These are phyloP conservation scores for Pedionomus torquatus DNA, from an alignment of 2,113 vertebrate genomes.

Conservation along the genomic window DNA sequence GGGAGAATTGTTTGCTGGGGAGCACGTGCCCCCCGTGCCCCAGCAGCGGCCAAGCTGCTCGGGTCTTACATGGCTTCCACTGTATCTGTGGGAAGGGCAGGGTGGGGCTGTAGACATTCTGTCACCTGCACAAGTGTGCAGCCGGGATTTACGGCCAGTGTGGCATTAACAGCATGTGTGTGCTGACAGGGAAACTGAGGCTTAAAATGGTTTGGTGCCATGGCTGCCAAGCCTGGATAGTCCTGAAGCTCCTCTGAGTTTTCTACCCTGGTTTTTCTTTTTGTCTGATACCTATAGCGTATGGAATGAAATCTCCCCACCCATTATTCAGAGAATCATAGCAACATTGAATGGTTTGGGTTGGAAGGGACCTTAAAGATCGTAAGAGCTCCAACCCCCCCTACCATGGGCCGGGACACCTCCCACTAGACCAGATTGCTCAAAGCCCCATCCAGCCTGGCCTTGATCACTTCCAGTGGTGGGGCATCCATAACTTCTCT, in stretches of 20 bases:
- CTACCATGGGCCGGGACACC: neutral
- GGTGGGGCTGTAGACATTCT: neutral
- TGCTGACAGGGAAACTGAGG: neutral
- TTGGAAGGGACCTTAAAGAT: neutral
- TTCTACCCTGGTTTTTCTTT: neutral
- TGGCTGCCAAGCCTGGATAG: neutral
- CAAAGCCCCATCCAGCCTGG: neutral
- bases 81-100: neutral
- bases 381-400: neutral
- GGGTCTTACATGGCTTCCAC: neutral
- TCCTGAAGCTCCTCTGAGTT: neutral
- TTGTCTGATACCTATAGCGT: neutral
- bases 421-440: neutral
- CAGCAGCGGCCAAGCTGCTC: no score
- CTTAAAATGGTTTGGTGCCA: neutral
- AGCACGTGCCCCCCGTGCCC: fast-evolving
- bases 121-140: neutral
- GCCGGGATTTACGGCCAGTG: no score
- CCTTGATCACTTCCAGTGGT: neutral
- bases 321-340: neutral
- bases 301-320: neutral
- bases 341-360: neutral
- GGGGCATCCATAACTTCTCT: neutral
- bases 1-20: neutral
- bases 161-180: neutral